Conservation (phyloP, 1,140 invertebrate genomes). For the Neotoxoptera formosana region DNA sequence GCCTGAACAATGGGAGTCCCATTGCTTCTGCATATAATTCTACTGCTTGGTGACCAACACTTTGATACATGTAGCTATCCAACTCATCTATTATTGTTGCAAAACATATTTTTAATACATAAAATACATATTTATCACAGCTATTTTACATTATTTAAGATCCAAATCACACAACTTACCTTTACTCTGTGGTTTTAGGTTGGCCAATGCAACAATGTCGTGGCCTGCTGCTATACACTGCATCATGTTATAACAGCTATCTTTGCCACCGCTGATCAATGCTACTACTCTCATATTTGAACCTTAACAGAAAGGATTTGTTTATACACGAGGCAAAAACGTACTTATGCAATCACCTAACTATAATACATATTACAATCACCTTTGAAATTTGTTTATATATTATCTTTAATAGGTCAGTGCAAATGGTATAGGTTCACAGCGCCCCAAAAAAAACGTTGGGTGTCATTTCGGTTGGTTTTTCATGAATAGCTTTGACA, state of each 20-base stretch:
- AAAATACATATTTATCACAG: not conserved
- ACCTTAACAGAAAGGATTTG: not conserved
- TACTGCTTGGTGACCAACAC: conserved; percentile 95
- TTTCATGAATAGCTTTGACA: not conserved
- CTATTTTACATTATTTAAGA: not conserved
- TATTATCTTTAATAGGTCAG: conserved; percentile 50
- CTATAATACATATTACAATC: not conserved
- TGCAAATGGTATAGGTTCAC: conserved; percentile 14
- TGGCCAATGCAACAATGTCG: conserved; percentile 94
- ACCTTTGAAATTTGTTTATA: conserved; percentile 39
- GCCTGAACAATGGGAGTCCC: conserved; percentile 88
- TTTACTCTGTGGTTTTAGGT: conserved; percentile 87
- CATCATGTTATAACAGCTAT: conserved; percentile 96
- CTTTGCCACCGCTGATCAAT: conserved; percentile 96
- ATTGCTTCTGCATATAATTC: conserved; percentile 92
- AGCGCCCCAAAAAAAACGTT: not conserved
- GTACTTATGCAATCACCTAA: not conserved
- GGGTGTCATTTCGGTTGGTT: conserved; percentile 9
- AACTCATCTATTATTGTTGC: conserved; percentile 78
- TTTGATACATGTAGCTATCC: conserved; percentile 99
- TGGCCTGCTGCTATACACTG: conserved; percentile 96
- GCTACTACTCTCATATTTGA: conserved; percentile 83
- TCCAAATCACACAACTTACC: conserved; percentile 66
- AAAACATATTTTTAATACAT: not conserved
- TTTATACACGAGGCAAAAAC: not conserved